These are phyloP conservation scores for Sinocyclocheilus anshuiensis DNA, from an alignment of 2,113 vertebrate genomes.

Conservation along the genomic window DNA sequence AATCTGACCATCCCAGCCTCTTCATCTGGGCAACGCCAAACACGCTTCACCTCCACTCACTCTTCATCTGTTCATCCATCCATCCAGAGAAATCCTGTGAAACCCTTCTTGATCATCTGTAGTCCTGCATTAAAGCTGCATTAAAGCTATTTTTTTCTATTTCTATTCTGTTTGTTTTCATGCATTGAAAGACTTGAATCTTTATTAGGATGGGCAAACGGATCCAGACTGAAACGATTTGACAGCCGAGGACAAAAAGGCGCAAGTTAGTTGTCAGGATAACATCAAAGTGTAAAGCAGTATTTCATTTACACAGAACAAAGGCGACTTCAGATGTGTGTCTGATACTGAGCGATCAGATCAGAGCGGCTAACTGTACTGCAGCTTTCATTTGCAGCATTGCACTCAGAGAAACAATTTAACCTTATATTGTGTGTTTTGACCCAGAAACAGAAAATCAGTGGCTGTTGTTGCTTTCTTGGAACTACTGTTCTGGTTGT, in stretches of 20 bases:
- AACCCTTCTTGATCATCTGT: background rate
- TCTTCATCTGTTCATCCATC: slow-evolving; percentile 3
- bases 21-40: background rate
- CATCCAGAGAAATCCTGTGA: background rate
- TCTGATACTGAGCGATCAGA: background rate
- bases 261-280: background rate
- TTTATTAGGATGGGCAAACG: background rate
- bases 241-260: too few species aligned
- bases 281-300: background rate
- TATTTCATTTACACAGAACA: background rate
- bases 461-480: background rate
- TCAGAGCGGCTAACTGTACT: background rate
- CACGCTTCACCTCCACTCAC: slow-evolving; percentile 18
- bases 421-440: background rate
- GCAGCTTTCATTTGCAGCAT: background rate
- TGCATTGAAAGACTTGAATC: background rate
- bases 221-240: background rate
- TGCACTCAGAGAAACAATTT: background rate
- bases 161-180: background rate
- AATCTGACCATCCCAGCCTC: slow-evolving; percentile 25
- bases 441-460: background rate
- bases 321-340: background rate
- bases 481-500: background rate
- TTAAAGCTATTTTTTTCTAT: background rate
- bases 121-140: background rate